Evolutionary conservation across 2,797 vertebrate genomes (phyloP).

Genomic region (Eutrigla gurnardus): DNA sequence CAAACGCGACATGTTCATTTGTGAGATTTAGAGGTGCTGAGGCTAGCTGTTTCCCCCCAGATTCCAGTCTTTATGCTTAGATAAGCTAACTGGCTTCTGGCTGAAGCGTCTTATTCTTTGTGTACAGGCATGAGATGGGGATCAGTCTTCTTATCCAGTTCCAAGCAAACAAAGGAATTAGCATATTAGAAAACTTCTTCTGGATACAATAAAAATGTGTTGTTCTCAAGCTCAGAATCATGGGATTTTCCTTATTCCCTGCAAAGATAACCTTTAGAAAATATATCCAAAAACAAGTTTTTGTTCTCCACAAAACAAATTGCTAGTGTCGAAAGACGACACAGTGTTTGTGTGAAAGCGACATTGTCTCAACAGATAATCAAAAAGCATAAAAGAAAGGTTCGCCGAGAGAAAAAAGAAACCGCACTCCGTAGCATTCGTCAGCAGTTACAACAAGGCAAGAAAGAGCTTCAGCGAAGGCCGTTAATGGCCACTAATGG

Average conservation of each 20-base stretch:
- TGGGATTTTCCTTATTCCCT: neutral
- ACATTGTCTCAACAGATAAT: slow-evolving; percentile 8
- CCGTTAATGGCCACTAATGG: slow-evolving; percentile 31
- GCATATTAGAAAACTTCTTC: neutral
- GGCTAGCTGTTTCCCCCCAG: neutral
- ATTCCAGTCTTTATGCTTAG: neutral
- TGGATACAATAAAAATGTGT: neutral
- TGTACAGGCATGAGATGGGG: neutral
- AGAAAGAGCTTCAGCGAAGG: slow-evolving; percentile 15
- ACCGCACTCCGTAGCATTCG: slow-evolving; percentile 16
- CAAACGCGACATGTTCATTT: neutral
- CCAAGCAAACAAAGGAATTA: neutral
- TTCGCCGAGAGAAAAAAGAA: slow-evolving; percentile 10
- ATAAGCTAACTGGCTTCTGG: neutral
- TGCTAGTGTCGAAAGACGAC: neutral
- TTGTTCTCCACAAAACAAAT: neutral
- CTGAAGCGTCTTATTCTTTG: neutral
- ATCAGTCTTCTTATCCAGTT: neutral
- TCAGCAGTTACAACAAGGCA: slow-evolving; percentile 27
- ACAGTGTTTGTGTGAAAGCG: slow-evolving; percentile 10
- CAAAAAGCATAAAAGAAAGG: slow-evolving; percentile 5
- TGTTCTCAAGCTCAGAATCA: slow-evolving; percentile 7
- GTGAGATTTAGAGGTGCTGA: neutral
- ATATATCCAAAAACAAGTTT: neutral
- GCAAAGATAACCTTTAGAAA: neutral